Evolutionary conservation across 2,113 vertebrate species (phyloP).

Genomic region (Psephotus haematonotus): DNA sequence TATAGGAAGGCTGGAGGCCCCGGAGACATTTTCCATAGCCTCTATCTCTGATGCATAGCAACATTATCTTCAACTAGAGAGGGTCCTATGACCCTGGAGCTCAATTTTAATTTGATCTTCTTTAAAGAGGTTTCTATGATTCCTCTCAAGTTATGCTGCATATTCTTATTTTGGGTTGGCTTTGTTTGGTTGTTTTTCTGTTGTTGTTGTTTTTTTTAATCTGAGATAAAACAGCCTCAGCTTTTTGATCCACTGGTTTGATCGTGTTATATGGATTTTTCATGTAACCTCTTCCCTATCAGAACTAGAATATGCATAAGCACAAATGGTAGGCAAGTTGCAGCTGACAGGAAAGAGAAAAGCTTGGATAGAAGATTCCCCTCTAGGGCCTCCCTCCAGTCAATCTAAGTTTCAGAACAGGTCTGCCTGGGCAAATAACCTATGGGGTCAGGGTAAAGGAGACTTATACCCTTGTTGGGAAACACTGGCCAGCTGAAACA

Average conservation of each 20-base stretch:
- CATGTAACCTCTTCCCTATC: background rate
- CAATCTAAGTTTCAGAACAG: background rate
- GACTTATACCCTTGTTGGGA: background rate
- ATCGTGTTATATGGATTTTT: slow-evolving; percentile 33
- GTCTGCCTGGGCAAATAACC: background rate
- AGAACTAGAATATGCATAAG: slow-evolving; percentile 8
- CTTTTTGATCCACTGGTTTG: slow-evolving; percentile 56
- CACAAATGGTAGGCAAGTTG: slow-evolving; percentile 1
- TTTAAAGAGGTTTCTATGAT: slow-evolving; percentile 49
- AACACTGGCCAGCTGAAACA: background rate
- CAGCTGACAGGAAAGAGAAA: background rate
- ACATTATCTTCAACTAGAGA: slow-evolving; percentile 60
- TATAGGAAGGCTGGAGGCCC: slow-evolving; percentile 58
- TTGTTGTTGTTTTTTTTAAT: slow-evolving; percentile 14
- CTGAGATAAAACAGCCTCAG: slow-evolving; percentile 11
- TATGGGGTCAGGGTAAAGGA: background rate
- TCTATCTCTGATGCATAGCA: slow-evolving; percentile 53
- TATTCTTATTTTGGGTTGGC: slow-evolving; percentile 48
- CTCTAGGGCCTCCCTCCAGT: background rate
- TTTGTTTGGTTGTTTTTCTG: slow-evolving; percentile 37
- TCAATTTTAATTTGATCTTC: slow-evolving; percentile 65
- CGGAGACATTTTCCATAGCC: slow-evolving; percentile 49
- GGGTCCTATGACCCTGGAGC: slow-evolving; percentile 54
- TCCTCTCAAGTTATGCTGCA: slow-evolving; percentile 50
- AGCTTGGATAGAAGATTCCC: background rate